These are phyloP conservation scores for Tanytarsus gracilentus DNA, from an alignment of 2,888 invertebrate species.

Conservation along the genomic window DNA sequence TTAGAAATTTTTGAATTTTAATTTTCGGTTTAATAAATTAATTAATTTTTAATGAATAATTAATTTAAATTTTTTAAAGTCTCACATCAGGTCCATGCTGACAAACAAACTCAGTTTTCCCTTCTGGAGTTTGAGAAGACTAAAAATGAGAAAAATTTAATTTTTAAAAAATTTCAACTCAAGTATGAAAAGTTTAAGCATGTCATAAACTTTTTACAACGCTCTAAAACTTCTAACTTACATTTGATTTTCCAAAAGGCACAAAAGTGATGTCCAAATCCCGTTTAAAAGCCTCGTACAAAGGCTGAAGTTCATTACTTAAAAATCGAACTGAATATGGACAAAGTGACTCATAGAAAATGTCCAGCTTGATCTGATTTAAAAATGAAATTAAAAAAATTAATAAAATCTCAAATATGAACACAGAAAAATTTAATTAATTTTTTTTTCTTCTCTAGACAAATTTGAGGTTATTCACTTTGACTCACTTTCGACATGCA, in stretches of 20 bases:
- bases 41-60: not conserved
- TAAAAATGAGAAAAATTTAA: not conserved
- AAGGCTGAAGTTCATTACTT: conserved; percentile 46
- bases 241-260: conserved; percentile 57
- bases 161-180: not conserved
- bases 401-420: too few relatives aligned
- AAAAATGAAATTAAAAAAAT: too few relatives aligned
- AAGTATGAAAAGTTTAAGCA: not conserved
- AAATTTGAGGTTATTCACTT: too few relatives aligned
- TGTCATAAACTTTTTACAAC: not conserved
- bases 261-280: conserved; percentile 48
- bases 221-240: conserved; percentile 38
- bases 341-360: conserved; percentile 54
- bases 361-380: conserved; percentile 47
- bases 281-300: conserved; percentile 44
- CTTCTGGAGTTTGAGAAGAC: not conserved
- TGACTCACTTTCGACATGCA: too few relatives aligned
- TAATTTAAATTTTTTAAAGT: not conserved
- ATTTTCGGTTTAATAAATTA: not conserved
- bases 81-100: conserved; percentile 49
- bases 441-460: too few relatives aligned
- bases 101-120: conserved; percentile 46
- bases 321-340: conserved; percentile 53
- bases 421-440: too few relatives aligned
- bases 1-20: not conserved